Percentiles rank a stretch among this genome's conserved stretches.
Evolutionary conservation across 2,888 invertebrate species (phyloP).

Genomic region (Tipula lateralis): DNA sequence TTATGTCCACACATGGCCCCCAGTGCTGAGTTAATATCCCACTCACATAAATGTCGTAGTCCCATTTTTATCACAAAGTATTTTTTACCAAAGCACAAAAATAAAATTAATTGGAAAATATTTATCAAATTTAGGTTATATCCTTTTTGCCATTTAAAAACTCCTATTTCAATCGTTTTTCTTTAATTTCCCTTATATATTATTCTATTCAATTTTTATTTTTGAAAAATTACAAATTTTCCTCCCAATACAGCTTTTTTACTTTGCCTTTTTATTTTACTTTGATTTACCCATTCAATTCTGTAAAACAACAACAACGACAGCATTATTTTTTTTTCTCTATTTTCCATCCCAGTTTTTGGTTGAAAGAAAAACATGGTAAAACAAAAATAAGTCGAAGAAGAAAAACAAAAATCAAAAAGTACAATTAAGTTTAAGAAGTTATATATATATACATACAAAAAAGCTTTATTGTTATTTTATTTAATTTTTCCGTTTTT

Average conservation of each 20-base stretch:
- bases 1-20: neutral
- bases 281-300: neutral
- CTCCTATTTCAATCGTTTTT: neutral
- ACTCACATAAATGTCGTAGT: conserved; percentile 15
- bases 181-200: neutral
- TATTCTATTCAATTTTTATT: neutral
- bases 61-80: neutral
- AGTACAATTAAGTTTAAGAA: conserved; percentile 24
- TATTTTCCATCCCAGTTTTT: neutral
- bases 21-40: neutral
- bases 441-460: neutral
- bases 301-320: neutral
- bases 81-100: neutral
- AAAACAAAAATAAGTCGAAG: neutral
- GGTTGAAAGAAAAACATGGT: neutral
- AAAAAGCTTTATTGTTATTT: conserved; percentile 19
- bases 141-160: neutral
- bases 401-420: conserved; percentile 11
- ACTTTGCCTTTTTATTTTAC: conserved; percentile 19
- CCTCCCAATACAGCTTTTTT: neutral
- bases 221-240: neutral
- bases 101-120: conserved; percentile 19
- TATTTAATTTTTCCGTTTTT: conserved; percentile 14
- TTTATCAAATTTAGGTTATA: conserved; percentile 1
- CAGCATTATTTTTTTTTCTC: neutral